Base-by-base conservation (phyloP, 37 sponge, comb jelly and placozoan species). In the Beroe ovata region DNA sequence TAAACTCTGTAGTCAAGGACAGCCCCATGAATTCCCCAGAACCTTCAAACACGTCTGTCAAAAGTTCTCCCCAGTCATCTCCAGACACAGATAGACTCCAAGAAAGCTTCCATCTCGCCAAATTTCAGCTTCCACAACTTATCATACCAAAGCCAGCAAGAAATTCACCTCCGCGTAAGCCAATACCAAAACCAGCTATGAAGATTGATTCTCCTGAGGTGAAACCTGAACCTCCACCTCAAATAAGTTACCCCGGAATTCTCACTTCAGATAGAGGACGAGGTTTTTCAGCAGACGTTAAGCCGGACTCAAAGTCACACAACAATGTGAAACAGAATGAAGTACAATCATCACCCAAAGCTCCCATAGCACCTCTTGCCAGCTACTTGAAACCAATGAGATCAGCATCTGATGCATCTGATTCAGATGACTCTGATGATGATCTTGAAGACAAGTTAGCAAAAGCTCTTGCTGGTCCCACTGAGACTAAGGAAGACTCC, bases 241-340 rank as follows among this genome's bases (percentile, higher is more conserved):
- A n/a, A n/a, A 21, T n/a, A 33, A 39, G 11, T 14, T 77, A 77
- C 38, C 84, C 84, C 28, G 84, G 84, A 33, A 77, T n/a, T 26
- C 25, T 77, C 25, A 77, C 84, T 3, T 77, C 84, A n/a, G 84
- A 77, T 40, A 1, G 69, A 30, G 69, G 69, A 14, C 29, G 69
- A 30, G 69, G 30, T 66, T 30, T 66, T 11, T 66, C 69, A 33
- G 41, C 39, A 19, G 84, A 39, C 1, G 29, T 25, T 20, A 26
- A 23, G 6, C 63, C 29, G 22, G 63, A 62, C 63, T 25, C 63
- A 20, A 25, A 62, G 4, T 25, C 29, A 20, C 63, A 26, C 63
- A 20, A 26, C 23, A 16, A 4, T n/a, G 28, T 62, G 6, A 20
- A 62, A 62, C 8, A 16, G 63, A 23, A 25, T 6, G 63, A 62